phyloP scores from a whole-genome alignment of 2,888 invertebrate species.

The Drosophila nr. perissopoda region DNA sequence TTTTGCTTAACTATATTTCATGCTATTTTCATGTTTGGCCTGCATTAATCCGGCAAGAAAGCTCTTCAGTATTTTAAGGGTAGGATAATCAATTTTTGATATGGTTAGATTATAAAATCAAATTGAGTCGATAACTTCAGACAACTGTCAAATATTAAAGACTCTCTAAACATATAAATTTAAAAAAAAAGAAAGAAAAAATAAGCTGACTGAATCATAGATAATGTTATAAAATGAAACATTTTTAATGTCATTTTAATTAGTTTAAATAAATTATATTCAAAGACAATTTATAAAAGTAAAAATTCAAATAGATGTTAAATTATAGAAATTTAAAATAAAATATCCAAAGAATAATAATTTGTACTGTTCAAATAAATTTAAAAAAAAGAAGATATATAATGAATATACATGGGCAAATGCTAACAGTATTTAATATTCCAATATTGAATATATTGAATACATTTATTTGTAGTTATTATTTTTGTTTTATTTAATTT shows the following conservation, averaged over 20 bases:
- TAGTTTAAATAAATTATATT: not conserved
- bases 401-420: not conserved
- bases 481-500: not conserved
- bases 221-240: not conserved
- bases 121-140: not conserved
- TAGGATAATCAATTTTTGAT: not conserved
- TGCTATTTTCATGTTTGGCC: not conserved
- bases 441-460: not conserved
- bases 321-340: not conserved
- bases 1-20: conserved; percentile 1
- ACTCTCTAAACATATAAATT: not conserved
- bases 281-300: not conserved
- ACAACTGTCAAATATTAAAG: not conserved
- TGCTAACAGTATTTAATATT: not conserved
- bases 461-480: not conserved
- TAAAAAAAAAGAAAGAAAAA: not conserved
- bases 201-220: not conserved
- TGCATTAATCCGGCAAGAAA: not conserved
- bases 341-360: not conserved
- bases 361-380: not conserved
- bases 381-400: not conserved
- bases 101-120: not conserved
- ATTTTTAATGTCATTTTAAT: too few species aligned
- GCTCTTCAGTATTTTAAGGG: not conserved
- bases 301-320: not conserved